phyloP scores from a whole-genome alignment of 2,113 vertebrate genomes.

The Oreochromis spilurus region DNA sequence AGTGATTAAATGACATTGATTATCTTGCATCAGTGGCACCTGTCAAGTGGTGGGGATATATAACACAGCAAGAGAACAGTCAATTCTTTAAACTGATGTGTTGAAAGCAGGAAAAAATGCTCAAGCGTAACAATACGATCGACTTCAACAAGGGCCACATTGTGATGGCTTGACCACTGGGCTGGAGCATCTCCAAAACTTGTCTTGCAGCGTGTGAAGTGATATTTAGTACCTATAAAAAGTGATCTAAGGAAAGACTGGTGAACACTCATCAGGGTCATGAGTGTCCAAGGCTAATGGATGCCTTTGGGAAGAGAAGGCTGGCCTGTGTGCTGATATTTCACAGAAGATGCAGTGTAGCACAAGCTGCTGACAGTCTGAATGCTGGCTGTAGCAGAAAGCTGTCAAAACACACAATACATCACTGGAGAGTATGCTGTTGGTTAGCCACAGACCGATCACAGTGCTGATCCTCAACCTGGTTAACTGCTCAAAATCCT shows the following conservation, averaged over 20 bases:
- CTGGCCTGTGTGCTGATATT: background rate
- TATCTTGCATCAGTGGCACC: accelerated
- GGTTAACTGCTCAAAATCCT: background rate
- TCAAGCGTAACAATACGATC: background rate
- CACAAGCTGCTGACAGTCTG: background rate
- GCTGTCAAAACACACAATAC: background rate
- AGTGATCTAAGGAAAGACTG: background rate
- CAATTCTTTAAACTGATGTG: background rate
- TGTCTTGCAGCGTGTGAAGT: accelerated
- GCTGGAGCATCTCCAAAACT: background rate
- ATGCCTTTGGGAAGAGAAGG: background rate
- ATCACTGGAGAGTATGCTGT: background rate
- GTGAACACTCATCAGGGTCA: background rate
- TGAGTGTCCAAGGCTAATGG: background rate
- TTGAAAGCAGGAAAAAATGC: background rate
- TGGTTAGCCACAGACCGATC: background rate
- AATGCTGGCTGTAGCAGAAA: background rate
- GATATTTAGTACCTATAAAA: background rate
- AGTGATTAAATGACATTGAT: background rate
- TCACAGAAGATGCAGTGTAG: background rate
- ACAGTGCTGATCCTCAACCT: background rate
- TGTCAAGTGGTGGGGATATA: background rate
- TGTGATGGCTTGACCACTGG: background rate
- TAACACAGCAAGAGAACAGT: background rate
- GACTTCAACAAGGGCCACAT: background rate